Evolutionary conservation across 23 tunicate species (phyloP).

Genomic region (Diplosoma virens): DNA sequence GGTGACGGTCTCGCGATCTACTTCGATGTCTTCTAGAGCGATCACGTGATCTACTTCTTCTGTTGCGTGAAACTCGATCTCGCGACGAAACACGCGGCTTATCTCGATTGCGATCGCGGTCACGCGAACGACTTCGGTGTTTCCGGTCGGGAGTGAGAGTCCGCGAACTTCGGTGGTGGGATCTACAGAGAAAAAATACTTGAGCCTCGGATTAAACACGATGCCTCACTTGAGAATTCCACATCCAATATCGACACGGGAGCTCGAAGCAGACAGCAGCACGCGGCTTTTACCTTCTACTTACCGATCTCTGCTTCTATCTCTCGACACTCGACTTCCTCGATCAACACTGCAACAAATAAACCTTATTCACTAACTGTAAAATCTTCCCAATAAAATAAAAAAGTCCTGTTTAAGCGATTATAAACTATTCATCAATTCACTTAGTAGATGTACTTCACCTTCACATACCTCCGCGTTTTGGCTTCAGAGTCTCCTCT

Average conservation of each 20-base stretch:
- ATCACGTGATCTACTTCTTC: constrained; percentile 49
- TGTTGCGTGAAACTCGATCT: constrained; percentile 43
- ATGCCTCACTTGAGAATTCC: neutral
- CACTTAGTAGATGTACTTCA: constrained; percentile 2
- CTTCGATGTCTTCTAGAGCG: constrained; percentile 12
- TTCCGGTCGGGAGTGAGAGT: constrained; percentile 24
- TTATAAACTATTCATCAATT: neutral
- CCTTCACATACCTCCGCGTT: constrained; percentile 30
- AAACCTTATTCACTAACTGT: too few species aligned
- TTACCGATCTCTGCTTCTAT: constrained; percentile 20
- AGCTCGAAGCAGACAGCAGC: neutral
- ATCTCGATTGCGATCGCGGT: constrained; percentile 15
- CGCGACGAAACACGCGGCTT: neutral
- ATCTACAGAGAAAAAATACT: neutral
- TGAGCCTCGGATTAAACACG: neutral
- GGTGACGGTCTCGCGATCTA: constrained; percentile 17
- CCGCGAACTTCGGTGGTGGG: neutral
- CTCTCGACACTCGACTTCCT: neutral
- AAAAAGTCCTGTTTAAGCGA: neutral
- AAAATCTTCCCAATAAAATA: neutral
- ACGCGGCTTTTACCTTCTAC: constrained; percentile 15
- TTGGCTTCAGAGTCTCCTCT: neutral
- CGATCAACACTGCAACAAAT: constrained; percentile 8
- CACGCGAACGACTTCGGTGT: constrained; percentile 46
- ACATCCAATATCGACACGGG: neutral